These are phyloP conservation scores for Brachionus rubens DNA, from an alignment of 1,140 invertebrate genomes.

Conservation along the genomic window DNA sequence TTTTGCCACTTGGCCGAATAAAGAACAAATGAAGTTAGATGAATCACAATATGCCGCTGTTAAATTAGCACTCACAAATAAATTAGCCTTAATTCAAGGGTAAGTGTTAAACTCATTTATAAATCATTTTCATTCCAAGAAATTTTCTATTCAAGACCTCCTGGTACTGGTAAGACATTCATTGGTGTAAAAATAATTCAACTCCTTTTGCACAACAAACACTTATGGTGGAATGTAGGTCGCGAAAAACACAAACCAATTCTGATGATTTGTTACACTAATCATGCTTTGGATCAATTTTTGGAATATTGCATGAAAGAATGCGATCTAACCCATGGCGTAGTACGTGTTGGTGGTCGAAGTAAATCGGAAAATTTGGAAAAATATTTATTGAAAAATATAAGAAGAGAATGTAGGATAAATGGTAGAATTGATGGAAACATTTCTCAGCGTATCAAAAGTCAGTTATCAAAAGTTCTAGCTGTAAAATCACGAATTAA, in stretches of 20 bases:
- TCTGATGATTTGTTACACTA: too few species aligned
- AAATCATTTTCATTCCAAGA: too few species aligned
- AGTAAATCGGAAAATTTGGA: neutral
- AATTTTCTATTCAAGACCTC: slow-evolving; percentile 73
- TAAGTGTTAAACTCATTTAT: too few species aligned
- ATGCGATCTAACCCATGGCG: slow-evolving; percentile 16
- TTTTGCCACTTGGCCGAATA: slow-evolving; percentile 51
- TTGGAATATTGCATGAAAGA: slow-evolving; percentile 48
- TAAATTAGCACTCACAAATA: slow-evolving; percentile 59
- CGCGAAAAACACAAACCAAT: slow-evolving; percentile 61
- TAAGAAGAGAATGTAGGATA: neutral
- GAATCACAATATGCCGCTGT: too few species aligned
- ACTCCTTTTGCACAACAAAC: slow-evolving; percentile 57
- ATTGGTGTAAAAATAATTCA: slow-evolving; percentile 69
- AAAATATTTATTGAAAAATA: neutral
- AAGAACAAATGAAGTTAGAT: slow-evolving; percentile 53
- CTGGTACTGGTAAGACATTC: slow-evolving; percentile 76
- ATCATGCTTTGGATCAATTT: slow-evolving; percentile 72
- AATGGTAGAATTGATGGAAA: neutral
- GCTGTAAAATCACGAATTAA: neutral
- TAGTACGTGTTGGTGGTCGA: too few species aligned
- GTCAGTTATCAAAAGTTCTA: neutral
- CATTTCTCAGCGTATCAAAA: neutral
- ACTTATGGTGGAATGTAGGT: slow-evolving; percentile 49
- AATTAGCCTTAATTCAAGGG: slow-evolving; percentile 71